Conservation (phyloP, 2,797 vertebrate species). For the Cercopithecus petaurista region DNA sequence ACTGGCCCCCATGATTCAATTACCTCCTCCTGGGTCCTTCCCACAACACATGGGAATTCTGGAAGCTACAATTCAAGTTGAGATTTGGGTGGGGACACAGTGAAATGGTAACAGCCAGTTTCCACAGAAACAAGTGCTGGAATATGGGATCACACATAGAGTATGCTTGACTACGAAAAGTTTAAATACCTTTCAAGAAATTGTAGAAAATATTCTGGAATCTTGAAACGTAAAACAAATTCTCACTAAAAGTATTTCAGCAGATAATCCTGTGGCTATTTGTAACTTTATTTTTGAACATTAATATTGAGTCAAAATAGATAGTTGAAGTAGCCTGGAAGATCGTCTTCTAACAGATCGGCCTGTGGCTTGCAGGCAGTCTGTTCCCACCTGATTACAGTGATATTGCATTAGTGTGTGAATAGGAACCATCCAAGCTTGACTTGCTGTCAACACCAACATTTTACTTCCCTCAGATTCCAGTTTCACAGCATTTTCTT, state of each 20-base stretch:
- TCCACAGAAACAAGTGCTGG: fast-evolving
- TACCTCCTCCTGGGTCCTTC: neutral
- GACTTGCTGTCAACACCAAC: neutral
- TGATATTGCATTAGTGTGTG: fast-evolving
- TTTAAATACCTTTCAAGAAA: neutral
- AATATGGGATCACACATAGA: fast-evolving
- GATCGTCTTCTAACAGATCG: neutral
- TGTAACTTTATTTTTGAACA: neutral
- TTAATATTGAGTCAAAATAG: neutral
- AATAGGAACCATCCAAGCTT: neutral
- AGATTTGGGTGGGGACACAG: neutral
- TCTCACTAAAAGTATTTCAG: neutral
- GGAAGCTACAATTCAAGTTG: neutral
- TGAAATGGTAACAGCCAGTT: neutral
- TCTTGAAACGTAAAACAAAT: neutral
- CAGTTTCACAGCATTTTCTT: neutral
- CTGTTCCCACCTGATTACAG: fast-evolving
- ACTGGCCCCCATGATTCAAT: neutral
- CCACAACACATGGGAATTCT: neutral
- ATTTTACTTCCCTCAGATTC: neutral
- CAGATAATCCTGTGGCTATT: neutral
- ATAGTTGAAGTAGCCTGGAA: neutral
- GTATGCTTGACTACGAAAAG: neutral
- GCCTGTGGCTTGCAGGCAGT: neutral
- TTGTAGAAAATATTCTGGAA: neutral